Conservation (phyloP, 2,113 vertebrate genomes). For the Copsychus sechellarum region DNA sequence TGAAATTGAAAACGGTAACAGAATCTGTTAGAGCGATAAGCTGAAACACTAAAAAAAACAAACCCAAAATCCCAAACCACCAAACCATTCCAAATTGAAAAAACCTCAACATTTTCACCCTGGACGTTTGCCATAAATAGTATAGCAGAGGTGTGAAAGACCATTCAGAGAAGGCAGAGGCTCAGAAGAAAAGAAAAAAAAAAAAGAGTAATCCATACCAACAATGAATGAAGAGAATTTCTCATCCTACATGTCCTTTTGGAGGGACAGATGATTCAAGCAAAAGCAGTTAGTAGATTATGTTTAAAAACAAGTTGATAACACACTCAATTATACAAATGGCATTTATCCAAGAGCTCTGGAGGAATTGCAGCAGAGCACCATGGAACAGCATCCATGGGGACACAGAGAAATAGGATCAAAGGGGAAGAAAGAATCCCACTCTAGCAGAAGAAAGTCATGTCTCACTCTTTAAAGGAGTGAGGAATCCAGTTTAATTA, state of each 20-base stretch:
- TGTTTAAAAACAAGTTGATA: neutral
- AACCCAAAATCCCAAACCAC: neutral
- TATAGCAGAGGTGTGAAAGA: neutral
- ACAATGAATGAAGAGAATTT: neutral
- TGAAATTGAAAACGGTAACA: neutral
- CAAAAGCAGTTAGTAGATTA: neutral
- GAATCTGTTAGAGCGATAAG: neutral
- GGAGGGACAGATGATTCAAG: neutral
- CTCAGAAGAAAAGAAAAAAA: neutral
- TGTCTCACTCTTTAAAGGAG: neutral
- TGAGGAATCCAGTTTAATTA: neutral
- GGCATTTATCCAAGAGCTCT: neutral
- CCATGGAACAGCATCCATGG: neutral
- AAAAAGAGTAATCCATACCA: neutral
- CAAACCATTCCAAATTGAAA: neutral
- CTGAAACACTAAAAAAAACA: neutral
- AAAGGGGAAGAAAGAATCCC: neutral
- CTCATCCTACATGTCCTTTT: neutral
- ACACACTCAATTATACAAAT: neutral
- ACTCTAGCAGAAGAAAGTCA: neutral
- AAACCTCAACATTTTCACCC: neutral
- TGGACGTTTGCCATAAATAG: neutral
- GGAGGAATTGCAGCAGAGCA: neutral
- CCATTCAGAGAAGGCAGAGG: neutral
- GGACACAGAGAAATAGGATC: neutral